Base-by-base conservation (phyloP, 2,797 vertebrate species). In the Loriculus beryllinus region DNA sequence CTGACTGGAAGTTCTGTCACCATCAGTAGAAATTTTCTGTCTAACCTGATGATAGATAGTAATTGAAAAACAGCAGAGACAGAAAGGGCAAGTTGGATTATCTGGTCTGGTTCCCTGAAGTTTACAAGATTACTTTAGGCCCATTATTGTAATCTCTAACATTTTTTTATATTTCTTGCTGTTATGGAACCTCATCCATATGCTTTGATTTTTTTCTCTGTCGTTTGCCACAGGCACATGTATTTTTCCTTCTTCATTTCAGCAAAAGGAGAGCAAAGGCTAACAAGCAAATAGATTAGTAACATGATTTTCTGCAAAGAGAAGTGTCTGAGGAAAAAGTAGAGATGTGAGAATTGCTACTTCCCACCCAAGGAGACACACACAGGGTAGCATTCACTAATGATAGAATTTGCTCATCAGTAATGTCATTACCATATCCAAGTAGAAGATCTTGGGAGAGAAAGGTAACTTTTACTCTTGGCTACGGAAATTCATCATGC, bases 51-150 rank as follows among this genome's bases (percentile, higher is more conserved):
- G 79, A 72, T 8, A 72, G 62, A 84, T 12, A 48, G 45, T 17
- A 45, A 54, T 9, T 81, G 49, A 51, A 76, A 86, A 80, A 70
- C 20, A 86, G 62, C n/a, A 33, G 62, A 85, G 16, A n/a, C n/a
- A 75, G 35, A 79, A 65, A 93, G 49, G 67, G 22, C 39, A 82
- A 63, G 42, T 7, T 72, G 67, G 59, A 82, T 63, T 70, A 60
- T 64, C 67, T 82, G 39, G 31, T 62, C 59, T 79, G 62, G 26
- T 75, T 95, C 22, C 31, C 63, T 83, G 74, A 88, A 92, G 67
- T 90, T 90, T 82, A 39, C n/a, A 84, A 77, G 67, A 67, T 88
- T 90, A 84, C 68, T 90, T 76, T 40, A 91, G 74, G 40, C 33
- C 51, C 26, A 9, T 80, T 88, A 70, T 84, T 90, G 54, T 45